Evolutionary conservation across 92 coral and sea anemone genomes (phyloP), one percentile per base, ranked within the genome.

Genomic region (Muricea muricata): DNA sequence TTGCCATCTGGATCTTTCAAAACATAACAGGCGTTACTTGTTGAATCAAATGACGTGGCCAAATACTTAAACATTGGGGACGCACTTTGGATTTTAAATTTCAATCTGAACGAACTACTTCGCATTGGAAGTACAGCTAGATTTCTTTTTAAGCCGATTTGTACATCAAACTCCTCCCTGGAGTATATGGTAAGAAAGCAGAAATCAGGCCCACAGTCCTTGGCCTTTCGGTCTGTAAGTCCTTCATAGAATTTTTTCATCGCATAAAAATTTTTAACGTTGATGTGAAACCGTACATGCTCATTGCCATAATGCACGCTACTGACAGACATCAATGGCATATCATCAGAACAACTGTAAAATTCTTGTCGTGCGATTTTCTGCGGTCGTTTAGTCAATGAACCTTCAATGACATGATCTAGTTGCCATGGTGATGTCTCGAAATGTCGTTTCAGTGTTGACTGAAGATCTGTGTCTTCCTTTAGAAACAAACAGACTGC

Each of bases 241-340:
- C 57, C 45, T 79, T 97, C 99, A 57, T 93, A 97, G 78, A 93
- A 97, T 10, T 68, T 40, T 14, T 77, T 93, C 99, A 97, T 97
- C 56, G 79, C 86, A 26, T 72, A 18, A 21, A 97, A 90, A 82
- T 93, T 84, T 31, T 87, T 90, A 30, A 89, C 96, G 32, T 93
- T 84, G 28, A 97, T 83, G 56, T 97, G 98, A 66, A 93, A 97
- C 8, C 99, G 80, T 58, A 97, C 82, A 60, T 92, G 94, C 81
- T 94, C 99, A 60, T 97, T 97, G 67, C 99, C 99, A 77, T 83
- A 93, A 76, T 97, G 99, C 85, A 97, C 99, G 23, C 97, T 95
- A 75, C 92, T 87, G 18, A 97, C 78, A 12, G 98, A 88, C 97
- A 97, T 92, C 34, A 92, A 79, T 0, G 99, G 99, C 17, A 92